Evolutionary conservation across 2,113 vertebrate species (phyloP).

Genomic region (Peromyscus californicus): DNA sequence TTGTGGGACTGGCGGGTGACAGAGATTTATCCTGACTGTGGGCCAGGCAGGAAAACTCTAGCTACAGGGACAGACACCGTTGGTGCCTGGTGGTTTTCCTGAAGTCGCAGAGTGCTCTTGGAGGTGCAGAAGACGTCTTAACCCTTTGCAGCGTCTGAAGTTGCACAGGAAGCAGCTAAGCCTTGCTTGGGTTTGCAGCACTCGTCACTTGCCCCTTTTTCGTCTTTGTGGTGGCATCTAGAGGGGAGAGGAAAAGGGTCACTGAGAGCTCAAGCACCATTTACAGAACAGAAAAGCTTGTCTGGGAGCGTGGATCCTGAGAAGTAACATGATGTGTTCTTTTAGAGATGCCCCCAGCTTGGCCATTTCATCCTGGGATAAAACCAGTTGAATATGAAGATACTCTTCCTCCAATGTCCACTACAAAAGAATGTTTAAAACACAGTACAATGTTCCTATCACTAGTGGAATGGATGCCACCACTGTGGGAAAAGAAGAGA

Average conservation of each 20-base stretch:
- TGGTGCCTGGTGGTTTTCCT: constrained; percentile 50
- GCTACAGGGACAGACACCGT: constrained; percentile 53
- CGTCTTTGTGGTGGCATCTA: constrained; percentile 83
- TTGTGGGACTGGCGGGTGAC: no score
- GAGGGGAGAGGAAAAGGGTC: constrained; percentile 80
- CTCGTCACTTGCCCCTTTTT: constrained; percentile 84
- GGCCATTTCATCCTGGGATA: not conserved
- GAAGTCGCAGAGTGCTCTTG: constrained; percentile 71
- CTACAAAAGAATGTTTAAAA: not conserved
- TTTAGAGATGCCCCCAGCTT: not conserved
- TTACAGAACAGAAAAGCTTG: not conserved
- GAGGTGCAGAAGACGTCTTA: constrained; percentile 47
- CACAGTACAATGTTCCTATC: not conserved
- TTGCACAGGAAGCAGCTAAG: constrained; percentile 63
- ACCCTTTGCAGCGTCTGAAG: constrained; percentile 18
- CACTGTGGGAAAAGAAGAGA: not conserved
- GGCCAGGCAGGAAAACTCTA: no score
- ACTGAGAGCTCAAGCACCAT: not conserved
- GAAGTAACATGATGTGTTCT: not conserved
- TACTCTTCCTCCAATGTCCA: not conserved
- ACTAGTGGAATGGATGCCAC: not conserved
- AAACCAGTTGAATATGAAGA: not conserved
- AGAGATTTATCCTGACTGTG: no score
- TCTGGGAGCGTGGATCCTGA: not conserved
- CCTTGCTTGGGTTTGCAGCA: constrained; percentile 67